Evolutionary conservation across 2,113 vertebrate genomes (phyloP), one percentile per base, ranked within the genome.

Genomic region (Sinocyclocheilus maitianheensis): DNA sequence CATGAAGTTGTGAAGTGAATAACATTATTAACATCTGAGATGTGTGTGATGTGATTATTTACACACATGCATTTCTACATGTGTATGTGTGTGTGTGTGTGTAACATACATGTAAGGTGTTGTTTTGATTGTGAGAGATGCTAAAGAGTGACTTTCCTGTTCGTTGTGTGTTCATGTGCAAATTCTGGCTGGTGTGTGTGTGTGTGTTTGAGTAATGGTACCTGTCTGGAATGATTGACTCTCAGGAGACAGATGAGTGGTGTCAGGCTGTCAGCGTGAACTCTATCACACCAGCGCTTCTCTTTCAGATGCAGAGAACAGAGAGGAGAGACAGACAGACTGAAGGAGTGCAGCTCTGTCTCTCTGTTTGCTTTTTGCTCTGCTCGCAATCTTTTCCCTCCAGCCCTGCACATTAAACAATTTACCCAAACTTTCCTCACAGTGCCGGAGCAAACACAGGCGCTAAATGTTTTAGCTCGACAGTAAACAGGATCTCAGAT

Each of bases 241-340:
- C 84, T 90, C 90, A 90, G 90, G 89, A 90, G 89, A 88, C 84
- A 80, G 84, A 89, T 81, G 78, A 88, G 72, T 81, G 89, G 83
- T 90, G 89, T 88, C 89, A 90, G 85, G 69, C 85, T 88, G 89
- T 90, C 89, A 88, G 89, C 85, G 84, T 88, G 86, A 87, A 88
- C 85, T 86, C 82, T 84, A 77, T 83, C 88, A 84, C 89, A 81
- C 85, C 87, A 67, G 80, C n/a, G 84, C 67, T 60, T 85, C 86
- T 77, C 77, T 90, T 72, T 87, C 63, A 87, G 83, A 89, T 74
- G 12, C 46, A 79, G 74, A 86, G 81, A 75, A 77, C 58, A 72
- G 78, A 79, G 80, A 58, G 65, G 65, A 65, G 40, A 82, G 74
- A 43, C 24, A 60, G 62, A 86, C 80, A 77, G 83, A 46, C 43